Conservation (phyloP, 2,888 invertebrate species). For the Mythimna impura region DNA sequence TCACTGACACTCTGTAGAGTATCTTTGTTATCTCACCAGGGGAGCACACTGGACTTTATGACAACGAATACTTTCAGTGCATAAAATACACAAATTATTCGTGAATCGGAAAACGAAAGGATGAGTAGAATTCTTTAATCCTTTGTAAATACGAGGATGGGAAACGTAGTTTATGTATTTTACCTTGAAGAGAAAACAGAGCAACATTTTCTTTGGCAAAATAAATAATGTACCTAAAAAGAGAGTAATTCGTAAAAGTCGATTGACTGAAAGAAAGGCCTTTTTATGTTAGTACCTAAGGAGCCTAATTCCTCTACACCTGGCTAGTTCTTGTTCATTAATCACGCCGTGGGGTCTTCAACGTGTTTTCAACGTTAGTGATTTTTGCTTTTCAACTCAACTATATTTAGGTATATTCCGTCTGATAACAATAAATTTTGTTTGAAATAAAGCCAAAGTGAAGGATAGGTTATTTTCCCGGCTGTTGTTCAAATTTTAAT, state of each 20-base stretch:
- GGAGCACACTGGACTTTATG: constrained; percentile 35
- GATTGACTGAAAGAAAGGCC: constrained; percentile 25
- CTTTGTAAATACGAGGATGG: not conserved
- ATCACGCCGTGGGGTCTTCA: constrained; percentile 17
- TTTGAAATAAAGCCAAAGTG: constrained; percentile 41
- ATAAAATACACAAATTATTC: constrained; percentile 8
- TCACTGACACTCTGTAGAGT: constrained; percentile 50
- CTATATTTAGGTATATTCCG: constrained; percentile 16
- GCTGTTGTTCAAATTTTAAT: constrained; percentile 43
- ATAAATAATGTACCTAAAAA: constrained; percentile 19
- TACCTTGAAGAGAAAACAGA: constrained; percentile 10
- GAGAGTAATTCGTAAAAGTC: constrained; percentile 25
- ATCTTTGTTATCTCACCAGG: constrained; percentile 50
- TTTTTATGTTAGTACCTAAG: constrained; percentile 33
- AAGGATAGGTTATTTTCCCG: constrained; percentile 25
- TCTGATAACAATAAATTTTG: constrained; percentile 28
- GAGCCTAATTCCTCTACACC: constrained; percentile 17
- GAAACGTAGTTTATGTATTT: not conserved
- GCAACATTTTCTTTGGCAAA: constrained; percentile 18
- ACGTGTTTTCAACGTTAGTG: not conserved
- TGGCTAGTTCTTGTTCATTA: constrained; percentile 14
- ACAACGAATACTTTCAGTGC: constrained; percentile 4
- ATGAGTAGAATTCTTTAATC: constrained; percentile 11
- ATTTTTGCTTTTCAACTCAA: constrained; percentile 3
- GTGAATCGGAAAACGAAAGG: constrained; percentile 5